phyloP scores from a whole-genome alignment of 2,888 invertebrate genomes.

The Thymelicus acteon region DNA sequence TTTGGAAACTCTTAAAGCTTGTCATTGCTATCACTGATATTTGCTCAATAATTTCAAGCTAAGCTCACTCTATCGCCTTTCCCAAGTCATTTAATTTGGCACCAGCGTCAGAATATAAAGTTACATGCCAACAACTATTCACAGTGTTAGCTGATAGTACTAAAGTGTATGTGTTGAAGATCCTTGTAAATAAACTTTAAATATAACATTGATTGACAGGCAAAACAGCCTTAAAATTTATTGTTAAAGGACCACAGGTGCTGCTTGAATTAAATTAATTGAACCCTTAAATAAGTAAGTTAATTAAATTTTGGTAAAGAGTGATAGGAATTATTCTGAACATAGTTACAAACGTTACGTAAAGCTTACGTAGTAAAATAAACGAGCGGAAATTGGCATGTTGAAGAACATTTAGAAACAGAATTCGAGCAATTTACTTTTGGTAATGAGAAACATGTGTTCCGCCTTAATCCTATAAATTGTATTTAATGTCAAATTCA shows the following conservation, averaged over 20 bases:
- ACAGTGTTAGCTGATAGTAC: slow-evolving; percentile 7
- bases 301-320: no score
- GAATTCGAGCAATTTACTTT: slow-evolving; percentile 16
- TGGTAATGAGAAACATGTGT: slow-evolving; percentile 18
- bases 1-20: no score
- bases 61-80: not conserved
- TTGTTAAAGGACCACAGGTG: no score
- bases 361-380: not conserved
- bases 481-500: not conserved
- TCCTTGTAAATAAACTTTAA: not conserved
- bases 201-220: no score
- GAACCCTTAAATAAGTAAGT: no score
- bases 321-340: no score
- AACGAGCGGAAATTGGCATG: slow-evolving; percentile 18
- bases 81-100: slow-evolving; percentile 12
- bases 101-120: not conserved
- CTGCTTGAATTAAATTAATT: no score
- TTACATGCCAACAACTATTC: slow-evolving; percentile 5
- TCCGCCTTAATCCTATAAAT: slow-evolving; percentile 8
- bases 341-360: not conserved
- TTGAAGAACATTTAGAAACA: slow-evolving; percentile 15
- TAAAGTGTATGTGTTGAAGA: not conserved
- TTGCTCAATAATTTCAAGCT: not conserved
- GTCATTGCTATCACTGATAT: no score
- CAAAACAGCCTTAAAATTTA: no score